Conservation (phyloP, 2,888 invertebrate species). For the Tineola bisselliella region DNA sequence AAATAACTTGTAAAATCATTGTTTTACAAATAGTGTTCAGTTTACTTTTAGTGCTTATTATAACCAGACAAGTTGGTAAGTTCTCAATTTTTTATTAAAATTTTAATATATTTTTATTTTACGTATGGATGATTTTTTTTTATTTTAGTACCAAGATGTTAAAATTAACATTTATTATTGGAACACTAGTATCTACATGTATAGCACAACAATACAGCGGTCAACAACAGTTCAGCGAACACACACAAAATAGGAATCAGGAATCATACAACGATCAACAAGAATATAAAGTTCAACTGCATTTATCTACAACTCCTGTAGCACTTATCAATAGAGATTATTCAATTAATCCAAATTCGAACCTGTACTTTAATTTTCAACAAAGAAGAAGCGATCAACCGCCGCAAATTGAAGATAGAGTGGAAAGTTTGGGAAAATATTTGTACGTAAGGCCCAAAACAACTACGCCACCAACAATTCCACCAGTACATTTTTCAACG, state of each 20-base stretch:
- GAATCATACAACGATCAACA: neutral
- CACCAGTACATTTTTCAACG: slow-evolving; percentile 3
- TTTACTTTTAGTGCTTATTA: neutral
- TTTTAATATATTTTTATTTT: neutral
- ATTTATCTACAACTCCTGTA: neutral
- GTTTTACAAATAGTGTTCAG: neutral
- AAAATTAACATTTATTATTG: neutral
- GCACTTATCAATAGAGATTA: slow-evolving; percentile 8
- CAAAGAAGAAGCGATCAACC: slow-evolving; percentile 29
- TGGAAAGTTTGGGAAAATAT: slow-evolving; percentile 31
- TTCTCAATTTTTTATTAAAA: neutral
- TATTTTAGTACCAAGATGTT: neutral
- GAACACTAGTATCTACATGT: neutral
- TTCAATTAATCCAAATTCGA: slow-evolving; percentile 22
- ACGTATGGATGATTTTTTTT: neutral
- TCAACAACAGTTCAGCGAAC: too few relatives aligned
- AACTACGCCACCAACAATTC: slow-evolving; percentile 23
- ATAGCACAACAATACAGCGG: neutral
- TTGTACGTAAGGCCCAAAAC: slow-evolving; percentile 23
- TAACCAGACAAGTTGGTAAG: neutral
- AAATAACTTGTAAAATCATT: neutral
- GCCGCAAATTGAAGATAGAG: slow-evolving; percentile 29
- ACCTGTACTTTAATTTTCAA: slow-evolving; percentile 29
- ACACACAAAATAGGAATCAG: too few relatives aligned
- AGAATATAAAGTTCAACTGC: neutral